These are phyloP conservation scores for Lycaon pictus DNA, from an alignment of 2,113 vertebrate genomes.

Conservation along the genomic window DNA sequence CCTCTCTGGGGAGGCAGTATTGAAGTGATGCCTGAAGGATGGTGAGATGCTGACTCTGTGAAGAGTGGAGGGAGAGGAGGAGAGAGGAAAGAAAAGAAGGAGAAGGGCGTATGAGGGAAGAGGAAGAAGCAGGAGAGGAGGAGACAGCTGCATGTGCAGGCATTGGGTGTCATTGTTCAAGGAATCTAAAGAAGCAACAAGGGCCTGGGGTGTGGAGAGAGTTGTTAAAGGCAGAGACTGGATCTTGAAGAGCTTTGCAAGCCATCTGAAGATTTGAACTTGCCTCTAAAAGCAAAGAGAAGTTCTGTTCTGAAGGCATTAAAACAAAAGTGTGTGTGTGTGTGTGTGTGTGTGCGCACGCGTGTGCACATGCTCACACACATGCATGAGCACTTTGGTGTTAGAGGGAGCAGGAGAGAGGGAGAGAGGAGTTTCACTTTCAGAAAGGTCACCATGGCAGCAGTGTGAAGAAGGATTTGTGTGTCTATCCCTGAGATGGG, in stretches of 20 bases:
- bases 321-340: background rate
- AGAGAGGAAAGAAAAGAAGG: too few relatives aligned
- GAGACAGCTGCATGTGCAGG: accelerated
- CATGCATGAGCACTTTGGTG: accelerated
- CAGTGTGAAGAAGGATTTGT: background rate
- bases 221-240: background rate
- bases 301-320: background rate
- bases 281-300: background rate
- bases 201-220: background rate
- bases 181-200: background rate
- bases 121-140: background rate
- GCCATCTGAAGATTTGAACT: background rate
- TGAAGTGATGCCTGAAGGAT: background rate
- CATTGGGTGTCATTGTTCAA: background rate
- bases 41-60: background rate
- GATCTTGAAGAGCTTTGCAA: background rate
- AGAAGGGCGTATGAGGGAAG: too few relatives aligned
- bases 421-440: background rate
- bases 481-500: background rate
- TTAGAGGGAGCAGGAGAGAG: background rate
- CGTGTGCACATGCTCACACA: background rate
- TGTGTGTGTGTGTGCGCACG: background rate
- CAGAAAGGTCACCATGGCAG: background rate
- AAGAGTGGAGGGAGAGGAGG: background rate
- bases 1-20: background rate